A percentile compares a stretch with the other conserved stretches of the same genome.
Conservation (phyloP, 2,888 invertebrate species). For the Sarcophaga caerulescens region DNA sequence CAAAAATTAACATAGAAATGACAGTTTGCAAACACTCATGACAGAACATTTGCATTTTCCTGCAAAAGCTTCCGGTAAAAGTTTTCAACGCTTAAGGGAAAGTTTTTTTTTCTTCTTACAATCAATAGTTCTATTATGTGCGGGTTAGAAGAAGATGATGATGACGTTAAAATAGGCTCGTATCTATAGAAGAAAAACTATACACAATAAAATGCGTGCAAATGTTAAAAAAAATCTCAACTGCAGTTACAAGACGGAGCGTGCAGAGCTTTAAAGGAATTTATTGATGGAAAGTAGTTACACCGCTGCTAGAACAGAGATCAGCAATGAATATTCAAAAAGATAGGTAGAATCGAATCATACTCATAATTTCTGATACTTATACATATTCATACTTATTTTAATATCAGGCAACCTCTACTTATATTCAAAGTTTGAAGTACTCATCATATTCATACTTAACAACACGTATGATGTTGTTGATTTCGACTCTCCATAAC, state of each 20-base stretch:
- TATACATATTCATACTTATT: too few relatives aligned
- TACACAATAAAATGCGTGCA: constrained; percentile 34
- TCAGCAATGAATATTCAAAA: too few relatives aligned
- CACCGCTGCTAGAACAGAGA: too few relatives aligned
- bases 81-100: constrained; percentile 51
- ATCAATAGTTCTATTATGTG: constrained; percentile 56
- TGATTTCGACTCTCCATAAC: too few relatives aligned
- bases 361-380: too few relatives aligned
- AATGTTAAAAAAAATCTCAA: constrained; percentile 20
- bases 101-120: constrained; percentile 1
- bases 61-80: constrained; percentile 68
- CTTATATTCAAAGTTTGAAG: too few relatives aligned
- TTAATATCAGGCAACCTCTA: too few relatives aligned
- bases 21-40: constrained; percentile 62
- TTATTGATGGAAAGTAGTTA: neutral
- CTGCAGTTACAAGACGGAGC: neutral
- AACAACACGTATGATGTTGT: too few relatives aligned
- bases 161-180: neutral
- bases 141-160: constrained; percentile 21
- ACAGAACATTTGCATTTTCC: constrained; percentile 69
- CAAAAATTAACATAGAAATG: constrained; percentile 66
- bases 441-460: too few relatives aligned
- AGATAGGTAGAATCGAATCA: too few relatives aligned
- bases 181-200: neutral
- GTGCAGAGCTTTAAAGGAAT: constrained; percentile 6